Evolutionary conservation across 2,113 vertebrate species (phyloP).

Genomic region (Caranx melampygus): DNA sequence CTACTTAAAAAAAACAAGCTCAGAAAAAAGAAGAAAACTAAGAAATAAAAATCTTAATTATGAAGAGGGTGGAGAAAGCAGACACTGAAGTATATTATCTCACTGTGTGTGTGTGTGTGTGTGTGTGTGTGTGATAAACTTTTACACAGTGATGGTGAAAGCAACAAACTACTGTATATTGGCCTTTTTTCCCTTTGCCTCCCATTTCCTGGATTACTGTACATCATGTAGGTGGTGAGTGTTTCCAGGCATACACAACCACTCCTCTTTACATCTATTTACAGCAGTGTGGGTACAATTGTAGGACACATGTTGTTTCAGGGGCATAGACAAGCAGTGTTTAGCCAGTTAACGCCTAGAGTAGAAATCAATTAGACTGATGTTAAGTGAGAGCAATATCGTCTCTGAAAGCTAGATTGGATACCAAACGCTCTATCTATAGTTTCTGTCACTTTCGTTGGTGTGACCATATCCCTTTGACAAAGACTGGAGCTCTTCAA

Average conservation of each 20-base stretch:
- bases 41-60: neutral
- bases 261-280: conserved; percentile 14
- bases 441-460: no score
- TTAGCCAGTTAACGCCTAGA: no score
- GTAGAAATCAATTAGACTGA: no score
- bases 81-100: neutral
- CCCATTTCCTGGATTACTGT: neutral
- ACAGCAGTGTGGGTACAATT: neutral
- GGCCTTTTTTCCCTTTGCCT: neutral
- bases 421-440: no score
- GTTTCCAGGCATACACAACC: conserved; percentile 21
- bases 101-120: neutral
- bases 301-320: neutral
- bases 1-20: neutral
- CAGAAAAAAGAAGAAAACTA: neutral
- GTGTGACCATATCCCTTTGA: no score
- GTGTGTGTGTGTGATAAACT: neutral
- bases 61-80: neutral
- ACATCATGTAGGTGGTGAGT: conserved; percentile 18
- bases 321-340: no score
- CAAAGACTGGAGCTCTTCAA: no score
- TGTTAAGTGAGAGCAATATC: no score
- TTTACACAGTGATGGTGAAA: neutral
- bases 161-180: neutral
- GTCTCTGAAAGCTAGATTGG: no score